Base-by-base conservation (phyloP, 2,113 vertebrate genomes). In the Megaleporinus macrocephalus region DNA sequence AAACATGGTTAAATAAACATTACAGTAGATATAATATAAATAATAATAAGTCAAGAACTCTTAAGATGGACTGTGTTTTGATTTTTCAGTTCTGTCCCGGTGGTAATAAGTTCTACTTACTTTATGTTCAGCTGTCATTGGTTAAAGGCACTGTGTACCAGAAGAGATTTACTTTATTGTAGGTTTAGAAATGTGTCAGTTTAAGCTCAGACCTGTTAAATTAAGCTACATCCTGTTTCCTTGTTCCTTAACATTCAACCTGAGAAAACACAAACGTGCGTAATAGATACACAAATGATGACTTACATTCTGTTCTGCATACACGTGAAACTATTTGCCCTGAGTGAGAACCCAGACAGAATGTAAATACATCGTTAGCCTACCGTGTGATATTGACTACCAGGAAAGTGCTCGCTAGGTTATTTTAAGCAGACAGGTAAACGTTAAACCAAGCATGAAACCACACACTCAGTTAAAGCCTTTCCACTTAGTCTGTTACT, bases 311-410 rank as follows among this genome's bases (percentile, higher is more conserved):
- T 61, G 57, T 18, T 12, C 24, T 61, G n/a, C n/a, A 26, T 26
- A 10, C 53, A 57, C 20, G 20, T 57, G 53, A 61, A 1, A 61
- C n/a, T 61, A 61, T 61, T 61, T 11, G 57, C n/a, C 30, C 73
- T 29, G 30, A 80, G 29, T 4, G 10, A 51, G 27, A 80, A 73
- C 33, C 36, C 26, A 80, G 78, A 72, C 36, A 18, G 53, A 47
- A 53, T 69, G 57, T 53, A 69, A 68, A 59, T 80, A 80, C 49
- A 20, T 36, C 47, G 29, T 80, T 80, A 26, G 53, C 57, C 12
- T 80, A 49, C 27, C 55, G 47, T 71, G 53, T 57, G 55, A 59
- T 59, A 26, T 61, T 47, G 5, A 16, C 59, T 61, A 59, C 72
- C 4, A 72, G 70, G 59, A 18, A 10, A 62, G 70, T 44, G 11